A percentile compares a stretch with the other conserved stretches of the same genome.
Conservation (phyloP, 2,888 invertebrate genomes). For the Drepanosiphum platanoidis region DNA sequence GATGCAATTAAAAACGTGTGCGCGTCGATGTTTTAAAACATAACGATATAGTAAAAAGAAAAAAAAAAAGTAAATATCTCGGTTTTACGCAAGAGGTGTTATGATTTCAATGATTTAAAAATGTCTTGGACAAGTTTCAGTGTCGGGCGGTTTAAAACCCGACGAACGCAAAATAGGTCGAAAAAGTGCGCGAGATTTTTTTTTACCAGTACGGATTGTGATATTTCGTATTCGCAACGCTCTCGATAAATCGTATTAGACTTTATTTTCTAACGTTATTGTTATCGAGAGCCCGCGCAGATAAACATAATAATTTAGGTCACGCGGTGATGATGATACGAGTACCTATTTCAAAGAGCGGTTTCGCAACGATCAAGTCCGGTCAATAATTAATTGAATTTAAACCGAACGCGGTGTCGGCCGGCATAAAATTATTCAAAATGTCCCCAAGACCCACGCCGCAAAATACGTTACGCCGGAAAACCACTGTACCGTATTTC, state of each 20-base stretch:
- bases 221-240: too few relatives aligned
- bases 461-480: constrained; percentile 53
- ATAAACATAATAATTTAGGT: not conserved
- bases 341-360: not conserved
- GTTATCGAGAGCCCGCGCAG: not conserved
- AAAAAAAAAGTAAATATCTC: too few relatives aligned
- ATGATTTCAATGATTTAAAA: too few relatives aligned
- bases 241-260: too few relatives aligned
- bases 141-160: too few relatives aligned
- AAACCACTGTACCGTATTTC: constrained; percentile 57
- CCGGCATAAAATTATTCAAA: constrained; percentile 4
- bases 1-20: too few relatives aligned
- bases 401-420: not conserved
- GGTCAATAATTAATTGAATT: not conserved
- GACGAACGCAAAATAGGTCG: too few relatives aligned
- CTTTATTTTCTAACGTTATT: not conserved
- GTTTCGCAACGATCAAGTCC: not conserved
- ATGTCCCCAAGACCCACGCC: not conserved
- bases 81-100: too few relatives aligned
- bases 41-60: too few relatives aligned
- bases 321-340: not conserved
- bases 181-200: too few relatives aligned
- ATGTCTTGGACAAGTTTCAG: too few relatives aligned
- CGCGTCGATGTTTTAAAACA: not conserved
- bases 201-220: too few relatives aligned